A percentile compares a stretch with the other conserved stretches of the same genome.
These are phyloP conservation scores for Pachypeltis micranthus DNA, from an alignment of 1,140 invertebrate species.

Conservation along the genomic window DNA sequence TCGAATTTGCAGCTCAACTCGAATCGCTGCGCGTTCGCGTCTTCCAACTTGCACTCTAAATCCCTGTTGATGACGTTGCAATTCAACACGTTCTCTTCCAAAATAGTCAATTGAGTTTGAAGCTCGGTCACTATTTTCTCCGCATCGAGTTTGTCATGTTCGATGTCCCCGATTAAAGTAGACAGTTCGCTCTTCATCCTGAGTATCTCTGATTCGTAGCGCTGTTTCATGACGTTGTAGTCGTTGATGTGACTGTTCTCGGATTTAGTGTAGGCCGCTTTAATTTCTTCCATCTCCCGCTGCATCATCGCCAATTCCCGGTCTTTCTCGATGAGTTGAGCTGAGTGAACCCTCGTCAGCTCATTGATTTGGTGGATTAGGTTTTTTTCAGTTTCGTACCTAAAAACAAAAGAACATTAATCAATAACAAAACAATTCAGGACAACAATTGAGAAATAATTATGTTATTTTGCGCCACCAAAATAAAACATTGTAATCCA, in stretches of 20 bases:
- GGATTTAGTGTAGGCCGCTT: background rate
- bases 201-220: conserved; percentile 18
- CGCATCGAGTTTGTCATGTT: conserved; percentile 15
- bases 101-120: conserved; percentile 9
- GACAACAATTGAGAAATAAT: background rate
- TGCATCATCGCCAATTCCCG: conserved; percentile 19
- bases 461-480: no score
- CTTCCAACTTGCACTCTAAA: conserved; percentile 13
- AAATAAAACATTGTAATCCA: no score
- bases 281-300: conserved; percentile 14
- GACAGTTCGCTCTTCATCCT: conserved; percentile 15
- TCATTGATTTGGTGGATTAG: conserved; percentile 18
- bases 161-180: conserved; percentile 7
- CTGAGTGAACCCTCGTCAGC: conserved; percentile 13
- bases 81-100: conserved; percentile 21
- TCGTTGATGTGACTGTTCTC: conserved; percentile 2
- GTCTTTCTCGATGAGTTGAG: conserved; percentile 20
- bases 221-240: conserved; percentile 5
- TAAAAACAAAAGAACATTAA: conserved; percentile 12
- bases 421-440: background rate
- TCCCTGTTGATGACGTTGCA: conserved; percentile 14
- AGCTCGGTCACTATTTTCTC: conserved; percentile 15
- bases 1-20: conserved; percentile 15
- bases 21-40: conserved; percentile 2
- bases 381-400: conserved; percentile 14